Evolutionary conservation across 2,888 invertebrate genomes (phyloP).

Genomic region (Priapulus caudatus): DNA sequence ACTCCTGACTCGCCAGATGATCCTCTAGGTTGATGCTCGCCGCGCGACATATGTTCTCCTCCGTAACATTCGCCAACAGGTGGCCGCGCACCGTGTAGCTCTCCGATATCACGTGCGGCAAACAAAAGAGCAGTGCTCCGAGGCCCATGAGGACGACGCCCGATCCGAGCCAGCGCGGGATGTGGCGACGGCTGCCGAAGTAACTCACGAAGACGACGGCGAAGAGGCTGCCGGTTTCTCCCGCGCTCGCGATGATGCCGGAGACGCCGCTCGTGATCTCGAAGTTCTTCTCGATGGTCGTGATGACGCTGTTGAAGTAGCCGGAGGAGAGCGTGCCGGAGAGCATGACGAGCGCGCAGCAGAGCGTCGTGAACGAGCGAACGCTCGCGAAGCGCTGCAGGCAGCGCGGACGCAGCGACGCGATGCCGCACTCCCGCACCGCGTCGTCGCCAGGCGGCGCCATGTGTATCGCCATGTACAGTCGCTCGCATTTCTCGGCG

Average conservation of each 20-base stretch:
- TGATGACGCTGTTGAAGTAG: conserved; percentile 56
- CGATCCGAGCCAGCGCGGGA: conserved; percentile 89
- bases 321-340: conserved; percentile 36
- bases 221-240: conserved; percentile 64
- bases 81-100: conserved; percentile 36
- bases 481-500: too few species aligned
- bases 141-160: conserved; percentile 84
- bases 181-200: conserved; percentile 77
- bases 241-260: conserved; percentile 61
- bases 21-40: conserved; percentile 38
- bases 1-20: too few species aligned
- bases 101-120: conserved; percentile 71
- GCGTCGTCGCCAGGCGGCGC: too few species aligned
- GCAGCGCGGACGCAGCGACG: conserved; percentile 68
- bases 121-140: conserved; percentile 79
- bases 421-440: conserved; percentile 75
- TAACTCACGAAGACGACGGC: conserved; percentile 92
- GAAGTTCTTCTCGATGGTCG: conserved; percentile 82
- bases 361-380: conserved; percentile 31
- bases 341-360: conserved; percentile 33
- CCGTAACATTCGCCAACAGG: conserved; percentile 16
- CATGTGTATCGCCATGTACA: too few species aligned
- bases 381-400: conserved; percentile 62
- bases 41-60: conserved; percentile 64
- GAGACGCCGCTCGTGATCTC: conserved; percentile 87